Base-by-base conservation (phyloP, 2,888 invertebrate species). In the Andrena hattorfiana region DNA sequence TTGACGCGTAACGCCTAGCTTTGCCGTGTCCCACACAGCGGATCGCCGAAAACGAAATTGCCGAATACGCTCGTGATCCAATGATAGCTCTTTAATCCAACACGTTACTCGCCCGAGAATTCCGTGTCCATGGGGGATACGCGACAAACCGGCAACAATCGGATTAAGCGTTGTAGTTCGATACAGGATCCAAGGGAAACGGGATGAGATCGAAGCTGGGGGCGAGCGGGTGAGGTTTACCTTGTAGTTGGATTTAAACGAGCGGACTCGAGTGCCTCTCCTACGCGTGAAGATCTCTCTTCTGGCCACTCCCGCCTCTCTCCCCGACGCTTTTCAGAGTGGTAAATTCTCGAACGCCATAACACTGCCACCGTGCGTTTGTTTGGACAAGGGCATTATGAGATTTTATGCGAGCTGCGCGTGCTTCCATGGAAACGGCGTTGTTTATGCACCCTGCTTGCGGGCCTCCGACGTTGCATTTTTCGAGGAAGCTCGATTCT, bases 341-440 rank as follows among this genome's bases (percentile, higher is more conserved):
- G 89, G 90, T 89, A 90, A 88, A 90, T 87, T 86, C 87, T 84
- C 87, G 60, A 87, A 86, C 88, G 83, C 83, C 86, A 86, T 87
- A 89, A 87, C 87, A 87, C 82, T 86, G 87, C 87, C 88, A 85
- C 84, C 89, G 86, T 89, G 79, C 79, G 92, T 92, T 92, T 93
- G 90, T 93, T 93, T 93, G 90, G 87, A 92, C 92, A 90, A 90
- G 90, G 83, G 87, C 90, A 90, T 92, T 92, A 92, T 91, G 92
- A 92, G 92, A 91, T 90, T 92, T 93, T 91, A 92, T 92, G 90
- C 87, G 89, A 88, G 87, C 86, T 84, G 81, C 86, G 87, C 84
- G 86, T 82, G 85, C 86, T 87, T 87, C 88, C 71, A 76, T 75
- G 77, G 80, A 78, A 68, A 71, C 81, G 75, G 74, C 63, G 81